Conservation (phyloP, 2,113 vertebrate species). For the Origma solitaria region DNA sequence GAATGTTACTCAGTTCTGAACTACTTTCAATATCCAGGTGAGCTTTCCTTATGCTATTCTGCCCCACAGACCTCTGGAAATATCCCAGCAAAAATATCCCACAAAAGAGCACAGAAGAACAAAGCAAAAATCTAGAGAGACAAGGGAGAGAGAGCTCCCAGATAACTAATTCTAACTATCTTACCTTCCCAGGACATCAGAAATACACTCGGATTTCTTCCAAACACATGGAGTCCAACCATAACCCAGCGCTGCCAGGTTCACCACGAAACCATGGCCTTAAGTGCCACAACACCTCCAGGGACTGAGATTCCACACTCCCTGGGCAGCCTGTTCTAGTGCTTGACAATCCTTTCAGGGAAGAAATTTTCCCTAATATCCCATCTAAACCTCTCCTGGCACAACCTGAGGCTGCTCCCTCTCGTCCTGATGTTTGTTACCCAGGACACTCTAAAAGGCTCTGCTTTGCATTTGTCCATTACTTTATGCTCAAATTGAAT, state of each 20-base stretch:
- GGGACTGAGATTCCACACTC: background rate
- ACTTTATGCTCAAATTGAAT: accelerated
- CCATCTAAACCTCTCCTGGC: background rate
- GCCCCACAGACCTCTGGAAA: background rate
- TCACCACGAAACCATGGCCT: background rate
- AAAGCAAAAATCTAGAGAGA: background rate
- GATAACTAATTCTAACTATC: background rate
- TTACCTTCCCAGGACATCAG: background rate
- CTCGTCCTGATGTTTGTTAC: accelerated
- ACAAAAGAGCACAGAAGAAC: background rate
- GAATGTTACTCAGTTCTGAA: background rate
- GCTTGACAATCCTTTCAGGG: too few species aligned
- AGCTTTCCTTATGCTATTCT: background rate
- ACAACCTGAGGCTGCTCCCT: background rate
- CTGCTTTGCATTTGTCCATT: too few species aligned
- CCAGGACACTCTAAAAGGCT: background rate
- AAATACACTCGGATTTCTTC: background rate
- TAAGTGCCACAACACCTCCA: background rate
- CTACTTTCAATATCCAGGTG: background rate
- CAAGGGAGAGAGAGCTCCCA: too few species aligned
- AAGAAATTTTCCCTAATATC: accelerated
- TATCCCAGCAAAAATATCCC: background rate
- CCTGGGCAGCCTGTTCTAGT: background rate
- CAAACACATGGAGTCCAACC: background rate
- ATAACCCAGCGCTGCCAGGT: background rate